A percentile compares a stretch with the other conserved stretches of the same genome.
Evolutionary conservation across 2,113 vertebrate genomes (phyloP).

Genomic region (Phylloscopus trochilus): DNA sequence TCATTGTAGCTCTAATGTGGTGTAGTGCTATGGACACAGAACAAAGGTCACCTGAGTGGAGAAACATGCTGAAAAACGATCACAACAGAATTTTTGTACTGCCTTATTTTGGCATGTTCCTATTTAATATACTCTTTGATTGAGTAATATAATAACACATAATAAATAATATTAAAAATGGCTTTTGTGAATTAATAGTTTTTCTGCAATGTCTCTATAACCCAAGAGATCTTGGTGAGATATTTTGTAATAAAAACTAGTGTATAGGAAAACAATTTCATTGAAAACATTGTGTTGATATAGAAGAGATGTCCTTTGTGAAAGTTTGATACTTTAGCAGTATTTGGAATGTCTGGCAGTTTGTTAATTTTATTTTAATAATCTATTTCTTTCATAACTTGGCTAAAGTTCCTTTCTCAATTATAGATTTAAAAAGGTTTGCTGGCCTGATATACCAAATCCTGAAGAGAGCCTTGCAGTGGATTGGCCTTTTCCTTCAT

Average conservation of each 20-base stretch:
- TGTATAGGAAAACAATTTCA: not conserved
- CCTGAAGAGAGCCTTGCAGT: conserved; percentile 71
- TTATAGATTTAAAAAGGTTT: conserved; percentile 62
- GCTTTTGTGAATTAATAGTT: not conserved
- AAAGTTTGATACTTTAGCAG: not conserved
- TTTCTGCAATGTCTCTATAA: not conserved
- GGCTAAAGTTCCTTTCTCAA: not conserved
- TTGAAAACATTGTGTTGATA: not conserved
- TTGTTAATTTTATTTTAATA: not conserved
- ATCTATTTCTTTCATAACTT: not conserved
- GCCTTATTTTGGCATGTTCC: not conserved
- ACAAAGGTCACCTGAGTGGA: not conserved
- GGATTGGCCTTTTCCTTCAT: conserved; percentile 17
- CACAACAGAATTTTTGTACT: not conserved
- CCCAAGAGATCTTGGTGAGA: not conserved
- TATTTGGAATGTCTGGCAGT: not conserved
- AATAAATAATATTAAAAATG: not conserved
- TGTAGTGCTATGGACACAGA: not conserved
- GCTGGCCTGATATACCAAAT: conserved; percentile 75
- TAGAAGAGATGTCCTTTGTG: not conserved
- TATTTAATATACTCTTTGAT: not conserved
- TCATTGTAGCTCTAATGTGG: not conserved
- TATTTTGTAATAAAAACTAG: not conserved
- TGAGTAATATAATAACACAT: not conserved
- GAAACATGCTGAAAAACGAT: not conserved